Conservation (phyloP, 2,797 vertebrate species). For the Coracias cyanogaster region DNA sequence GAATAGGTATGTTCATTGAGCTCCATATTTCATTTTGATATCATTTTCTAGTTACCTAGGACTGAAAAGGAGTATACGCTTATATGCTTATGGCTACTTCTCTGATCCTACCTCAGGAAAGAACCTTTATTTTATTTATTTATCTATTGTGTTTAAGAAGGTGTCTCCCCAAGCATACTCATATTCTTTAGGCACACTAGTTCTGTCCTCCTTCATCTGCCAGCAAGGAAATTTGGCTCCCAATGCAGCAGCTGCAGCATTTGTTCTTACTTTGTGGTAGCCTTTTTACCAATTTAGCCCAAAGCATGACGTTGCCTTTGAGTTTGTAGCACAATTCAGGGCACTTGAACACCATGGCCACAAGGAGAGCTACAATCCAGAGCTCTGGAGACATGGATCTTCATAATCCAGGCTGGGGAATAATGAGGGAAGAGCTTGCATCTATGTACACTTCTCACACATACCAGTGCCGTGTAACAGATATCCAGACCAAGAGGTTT, state of each 20-base stretch:
- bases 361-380: neutral
- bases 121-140: neutral
- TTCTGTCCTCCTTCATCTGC: neutral
- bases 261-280: neutral
- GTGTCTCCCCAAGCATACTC: neutral
- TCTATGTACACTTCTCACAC: fast-evolving
- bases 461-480: neutral
- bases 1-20: neutral
- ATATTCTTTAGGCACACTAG: neutral
- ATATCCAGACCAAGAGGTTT: neutral
- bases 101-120: neutral
- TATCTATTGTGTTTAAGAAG: neutral
- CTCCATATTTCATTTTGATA: neutral
- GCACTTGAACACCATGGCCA: neutral
- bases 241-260: neutral
- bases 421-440: neutral
- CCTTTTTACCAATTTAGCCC: neutral
- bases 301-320: neutral
- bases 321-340: neutral
- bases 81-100: neutral
- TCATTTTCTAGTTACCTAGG: neutral
- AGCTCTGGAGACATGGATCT: neutral
- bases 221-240: neutral
- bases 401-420: neutral
- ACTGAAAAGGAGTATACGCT: neutral